phyloP scores from a whole-genome alignment of 2,113 vertebrate species.

The Rhinopithecus roxellana region DNA sequence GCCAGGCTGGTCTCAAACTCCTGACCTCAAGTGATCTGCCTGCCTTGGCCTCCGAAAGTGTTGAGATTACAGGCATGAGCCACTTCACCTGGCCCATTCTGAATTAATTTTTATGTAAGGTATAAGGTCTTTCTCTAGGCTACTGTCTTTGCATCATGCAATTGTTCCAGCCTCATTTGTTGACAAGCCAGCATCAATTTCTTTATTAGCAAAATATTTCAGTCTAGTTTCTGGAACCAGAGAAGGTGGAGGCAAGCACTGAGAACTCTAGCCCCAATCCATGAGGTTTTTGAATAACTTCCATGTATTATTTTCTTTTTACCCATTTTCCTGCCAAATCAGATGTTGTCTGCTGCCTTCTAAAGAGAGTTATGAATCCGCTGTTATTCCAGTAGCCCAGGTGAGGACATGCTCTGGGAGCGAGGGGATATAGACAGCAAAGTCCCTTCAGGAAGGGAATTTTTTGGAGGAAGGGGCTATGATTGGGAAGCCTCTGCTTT shows the following conservation, averaged over 20 bases:
- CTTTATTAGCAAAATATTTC: neutral
- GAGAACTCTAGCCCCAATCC: neutral
- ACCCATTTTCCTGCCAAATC: neutral
- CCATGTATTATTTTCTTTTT: neutral
- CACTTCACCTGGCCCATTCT: neutral
- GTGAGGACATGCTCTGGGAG: neutral
- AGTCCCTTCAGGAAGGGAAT: neutral
- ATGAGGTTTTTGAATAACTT: neutral
- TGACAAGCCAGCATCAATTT: neutral
- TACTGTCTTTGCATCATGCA: neutral
- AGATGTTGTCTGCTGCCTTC: neutral
- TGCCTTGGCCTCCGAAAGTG: too few relatives aligned
- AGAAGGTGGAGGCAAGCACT: neutral
- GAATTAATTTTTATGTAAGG: neutral
- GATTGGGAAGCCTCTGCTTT: neutral
- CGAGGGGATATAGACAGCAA: accelerated
- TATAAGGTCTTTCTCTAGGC: neutral
- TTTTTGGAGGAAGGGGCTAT: neutral
- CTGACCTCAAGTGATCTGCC: too few relatives aligned
- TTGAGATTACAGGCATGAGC: too few relatives aligned
- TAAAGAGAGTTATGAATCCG: neutral
- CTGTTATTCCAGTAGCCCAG: neutral
- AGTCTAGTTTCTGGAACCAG: neutral
- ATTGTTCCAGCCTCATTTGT: neutral
- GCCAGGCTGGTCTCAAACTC: too few relatives aligned